Base-by-base conservation (phyloP, 2,113 vertebrate species). In the Oreotrochilus melanogaster region DNA sequence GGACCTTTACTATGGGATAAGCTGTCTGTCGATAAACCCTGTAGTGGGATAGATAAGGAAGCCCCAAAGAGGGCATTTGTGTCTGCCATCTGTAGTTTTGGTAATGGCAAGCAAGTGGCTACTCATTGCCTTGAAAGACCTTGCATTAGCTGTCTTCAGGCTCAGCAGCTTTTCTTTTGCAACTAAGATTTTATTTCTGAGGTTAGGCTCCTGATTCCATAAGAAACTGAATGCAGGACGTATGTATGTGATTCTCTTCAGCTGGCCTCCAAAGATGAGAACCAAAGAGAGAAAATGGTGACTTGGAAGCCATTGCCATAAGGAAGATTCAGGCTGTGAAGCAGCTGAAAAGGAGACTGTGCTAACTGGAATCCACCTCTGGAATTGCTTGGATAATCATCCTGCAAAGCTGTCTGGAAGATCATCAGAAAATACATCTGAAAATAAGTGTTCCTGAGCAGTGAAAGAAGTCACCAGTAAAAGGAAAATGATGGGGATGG, bases 401-500 rank as follows among this genome's bases (percentile, higher is more conserved):
- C 39, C 76, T 74, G 51, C 47, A 78, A 75, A 83, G 25, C 47
- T 80, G 18, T 24, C 70, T 94, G 51, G 25, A 30, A 92, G 92
- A 76, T 75, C 35, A 22, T 91, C 45, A 89, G 21, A 87, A 86
- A 95, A 84, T 9, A 3, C 11, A 14, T 57, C 66, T 66, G 58
- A 94, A 89, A 94, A 58, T 47, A 91, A 56, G 28, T 21, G 10
- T 76, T 80, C 64, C 60, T 71, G 33, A 73, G 39, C 62, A 80
- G 42, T 78, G 89, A 96, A 95, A 92, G 66, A 69, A 30, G 92
- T 83, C 47, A 51, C 19, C 33, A 73, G 50, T 62, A 88, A 92
- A 91, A 93, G 43, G 21, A 69, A 74, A 70, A 37, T 62, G 74
- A 91, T 51, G 21, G 51, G 43, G 47, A 47, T 56, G 75, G 43